phyloP scores from a whole-genome alignment of 2,888 invertebrate species.

The Clusia tigrina region DNA sequence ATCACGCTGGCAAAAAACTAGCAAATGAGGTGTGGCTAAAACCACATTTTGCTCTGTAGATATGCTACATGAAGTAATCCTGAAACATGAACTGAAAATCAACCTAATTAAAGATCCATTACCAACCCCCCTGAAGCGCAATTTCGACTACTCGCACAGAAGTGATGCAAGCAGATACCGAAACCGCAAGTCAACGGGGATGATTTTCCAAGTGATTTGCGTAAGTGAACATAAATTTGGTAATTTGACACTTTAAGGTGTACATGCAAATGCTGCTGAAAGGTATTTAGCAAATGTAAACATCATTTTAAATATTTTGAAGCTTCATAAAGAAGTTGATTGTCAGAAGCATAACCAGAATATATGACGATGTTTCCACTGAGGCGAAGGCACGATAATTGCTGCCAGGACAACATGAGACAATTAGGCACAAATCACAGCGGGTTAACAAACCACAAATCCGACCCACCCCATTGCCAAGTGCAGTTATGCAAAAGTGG shows the following conservation, averaged over 20 bases:
- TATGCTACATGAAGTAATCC: no score
- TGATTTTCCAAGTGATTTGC: conserved; percentile 35
- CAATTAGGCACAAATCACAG: conserved; percentile 21
- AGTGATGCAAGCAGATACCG: conserved; percentile 46
- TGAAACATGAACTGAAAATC: no score
- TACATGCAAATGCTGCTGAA: background rate
- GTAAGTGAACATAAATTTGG: conserved; percentile 26
- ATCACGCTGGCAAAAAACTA: no score
- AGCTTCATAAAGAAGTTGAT: background rate
- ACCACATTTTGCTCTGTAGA: no score
- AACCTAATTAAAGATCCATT: conserved; percentile 58
- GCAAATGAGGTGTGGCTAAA: no score
- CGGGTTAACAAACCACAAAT: background rate
- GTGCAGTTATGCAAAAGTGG: background rate
- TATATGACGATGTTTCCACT: background rate
- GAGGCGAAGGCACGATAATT: background rate
- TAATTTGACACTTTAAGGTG: conserved; percentile 42
- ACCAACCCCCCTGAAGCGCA: conserved; percentile 42
- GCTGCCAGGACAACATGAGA: background rate
- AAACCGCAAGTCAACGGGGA: conserved; percentile 45
- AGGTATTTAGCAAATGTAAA: background rate
- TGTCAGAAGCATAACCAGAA: background rate
- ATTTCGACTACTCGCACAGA: conserved; percentile 24
- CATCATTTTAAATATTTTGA: background rate
- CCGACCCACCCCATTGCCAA: background rate